Evolutionary conservation across 92 coral and sea anemone species (phyloP).

Genomic region (Nematostella vectensis): DNA sequence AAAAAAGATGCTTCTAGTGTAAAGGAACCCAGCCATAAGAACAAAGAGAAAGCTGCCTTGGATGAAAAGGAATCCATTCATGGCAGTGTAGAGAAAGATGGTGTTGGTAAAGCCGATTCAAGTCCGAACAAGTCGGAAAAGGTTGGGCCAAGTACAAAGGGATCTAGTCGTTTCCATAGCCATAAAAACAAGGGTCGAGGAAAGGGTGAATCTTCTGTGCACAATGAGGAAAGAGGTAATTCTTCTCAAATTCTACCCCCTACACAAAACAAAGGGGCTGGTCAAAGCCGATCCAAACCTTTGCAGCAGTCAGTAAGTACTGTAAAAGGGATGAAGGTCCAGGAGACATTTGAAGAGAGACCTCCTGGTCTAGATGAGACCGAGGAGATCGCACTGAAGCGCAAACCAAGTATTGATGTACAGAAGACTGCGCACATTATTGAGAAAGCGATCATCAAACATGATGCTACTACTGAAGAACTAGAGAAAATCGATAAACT

Average conservation of each 20-base stretch:
- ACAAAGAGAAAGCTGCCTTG: too few relatives aligned
- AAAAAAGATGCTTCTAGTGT: background rate
- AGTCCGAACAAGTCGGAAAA: background rate
- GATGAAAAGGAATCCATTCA: background rate
- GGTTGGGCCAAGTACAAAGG: background rate
- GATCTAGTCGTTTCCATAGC: background rate
- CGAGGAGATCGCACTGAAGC: background rate
- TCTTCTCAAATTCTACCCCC: too few relatives aligned
- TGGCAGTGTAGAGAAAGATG: background rate
- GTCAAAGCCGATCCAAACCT: background rate
- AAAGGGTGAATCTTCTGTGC: background rate
- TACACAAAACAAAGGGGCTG: background rate
- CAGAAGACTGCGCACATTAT: constrained; percentile 21
- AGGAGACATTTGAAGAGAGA: constrained; percentile 4
- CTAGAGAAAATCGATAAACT: constrained; percentile 13
- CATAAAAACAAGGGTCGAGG: background rate
- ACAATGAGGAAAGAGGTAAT: too few relatives aligned
- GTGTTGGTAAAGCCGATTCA: too few relatives aligned
- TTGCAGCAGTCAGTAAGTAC: too few relatives aligned
- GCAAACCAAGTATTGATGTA: constrained; percentile 9
- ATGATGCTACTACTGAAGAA: constrained; percentile 17
- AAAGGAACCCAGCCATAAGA: background rate
- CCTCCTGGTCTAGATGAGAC: constrained; percentile 4
- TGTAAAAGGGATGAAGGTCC: background rate
- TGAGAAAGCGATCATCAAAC: constrained; percentile 7